These are phyloP conservation scores for Blastobasis lacticolella DNA, from an alignment of 2,888 invertebrate genomes.

Conservation along the genomic window DNA sequence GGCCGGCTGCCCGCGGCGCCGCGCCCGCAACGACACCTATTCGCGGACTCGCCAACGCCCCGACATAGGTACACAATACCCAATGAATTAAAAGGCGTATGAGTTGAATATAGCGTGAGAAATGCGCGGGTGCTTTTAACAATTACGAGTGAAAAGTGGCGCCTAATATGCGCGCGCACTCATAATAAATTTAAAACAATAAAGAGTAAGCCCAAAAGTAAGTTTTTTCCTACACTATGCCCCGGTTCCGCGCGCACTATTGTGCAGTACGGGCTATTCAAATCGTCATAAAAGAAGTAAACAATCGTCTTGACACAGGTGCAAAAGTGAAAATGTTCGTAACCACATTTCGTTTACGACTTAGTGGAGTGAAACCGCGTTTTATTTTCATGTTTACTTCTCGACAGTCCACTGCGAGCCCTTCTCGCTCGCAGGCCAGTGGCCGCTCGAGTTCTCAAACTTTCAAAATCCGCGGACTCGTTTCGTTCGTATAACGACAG, in stretches of 20 bases:
- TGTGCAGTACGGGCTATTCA: conserved; percentile 22
- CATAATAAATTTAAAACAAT: conserved; percentile 5
- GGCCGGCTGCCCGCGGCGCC: conserved; percentile 34
- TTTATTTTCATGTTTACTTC: conserved; percentile 21
- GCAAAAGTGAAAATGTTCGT: conserved; percentile 43
- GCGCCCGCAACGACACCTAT: conserved; percentile 25
- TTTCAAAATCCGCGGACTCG: too few species aligned
- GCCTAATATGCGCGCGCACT: background rate
- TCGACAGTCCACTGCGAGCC: conserved; percentile 2
- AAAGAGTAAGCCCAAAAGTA: conserved; percentile 5
- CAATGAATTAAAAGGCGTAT: background rate
- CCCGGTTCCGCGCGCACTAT: conserved; percentile 23
- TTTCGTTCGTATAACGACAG: background rate
- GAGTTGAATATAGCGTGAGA: background rate
- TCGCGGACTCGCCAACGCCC: background rate
- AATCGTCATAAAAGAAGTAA: conserved; percentile 32
- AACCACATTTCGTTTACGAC: conserved; percentile 37
- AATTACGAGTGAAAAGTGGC: background rate
- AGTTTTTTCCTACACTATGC: conserved; percentile 19
- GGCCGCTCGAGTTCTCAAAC: background rate
- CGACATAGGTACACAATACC: too few species aligned
- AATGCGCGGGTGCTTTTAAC: background rate
- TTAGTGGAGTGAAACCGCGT: conserved; percentile 16
- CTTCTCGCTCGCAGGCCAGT: conserved; percentile 1
- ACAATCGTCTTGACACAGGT: conserved; percentile 61